Conservation (phyloP, 2,797 vertebrate species). For the Phyllotis vaccarum region DNA sequence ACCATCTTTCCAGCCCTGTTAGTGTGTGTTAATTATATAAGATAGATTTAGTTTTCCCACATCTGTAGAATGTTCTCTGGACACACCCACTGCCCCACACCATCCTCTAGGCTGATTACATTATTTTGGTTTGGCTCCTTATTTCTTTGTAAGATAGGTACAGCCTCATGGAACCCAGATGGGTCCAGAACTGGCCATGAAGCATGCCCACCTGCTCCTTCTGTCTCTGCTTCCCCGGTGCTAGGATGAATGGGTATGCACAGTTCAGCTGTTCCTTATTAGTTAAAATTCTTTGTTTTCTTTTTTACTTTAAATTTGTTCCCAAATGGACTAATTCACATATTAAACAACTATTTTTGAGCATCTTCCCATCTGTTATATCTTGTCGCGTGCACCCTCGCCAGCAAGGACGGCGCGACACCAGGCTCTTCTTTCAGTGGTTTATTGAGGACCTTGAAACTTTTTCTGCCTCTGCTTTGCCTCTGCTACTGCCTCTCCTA, state of each 20-base stretch:
- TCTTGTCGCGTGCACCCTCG: no score
- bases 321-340: constrained; percentile 12
- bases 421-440: no score
- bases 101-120: neutral
- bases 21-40: neutral
- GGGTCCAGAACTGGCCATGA: neutral
- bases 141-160: neutral
- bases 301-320: neutral
- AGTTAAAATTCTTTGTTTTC: neutral
- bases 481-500: no score
- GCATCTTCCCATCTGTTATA: neutral
- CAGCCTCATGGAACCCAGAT: neutral
- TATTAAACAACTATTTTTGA: constrained; percentile 34
- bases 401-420: no score
- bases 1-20: neutral
- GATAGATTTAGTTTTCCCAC: neutral
- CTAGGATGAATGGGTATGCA: neutral
- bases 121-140: neutral
- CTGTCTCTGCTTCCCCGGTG: neutral
- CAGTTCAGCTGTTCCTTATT: neutral
- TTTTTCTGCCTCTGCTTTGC: no score
- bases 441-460: no score
- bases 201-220: no score
- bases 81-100: neutral
- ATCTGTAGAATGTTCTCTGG: neutral